A percentile compares a stretch with the other conserved stretches of the same genome.
phyloP scores from a whole-genome alignment of 2,113 vertebrate genomes.

The Manacus vitellinus region DNA sequence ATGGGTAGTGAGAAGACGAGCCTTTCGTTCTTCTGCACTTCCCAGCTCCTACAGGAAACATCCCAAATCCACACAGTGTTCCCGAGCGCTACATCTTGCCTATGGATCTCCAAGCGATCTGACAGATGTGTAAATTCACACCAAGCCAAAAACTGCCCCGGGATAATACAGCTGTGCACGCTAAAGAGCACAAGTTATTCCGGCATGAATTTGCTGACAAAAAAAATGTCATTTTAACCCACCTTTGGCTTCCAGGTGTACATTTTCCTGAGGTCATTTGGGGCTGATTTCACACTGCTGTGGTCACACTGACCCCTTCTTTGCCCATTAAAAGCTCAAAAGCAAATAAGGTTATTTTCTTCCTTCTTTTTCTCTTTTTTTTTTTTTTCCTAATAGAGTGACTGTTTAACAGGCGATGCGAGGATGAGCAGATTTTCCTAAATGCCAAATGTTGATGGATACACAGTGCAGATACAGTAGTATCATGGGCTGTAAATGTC shows the following conservation, averaged over 20 bases:
- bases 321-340: background rate
- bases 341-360: background rate
- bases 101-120: conserved; percentile 54
- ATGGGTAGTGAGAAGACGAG: background rate
- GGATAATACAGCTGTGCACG: conserved; percentile 64
- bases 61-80: conserved; percentile 52
- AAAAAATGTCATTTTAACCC: background rate
- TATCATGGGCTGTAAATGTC: conserved; percentile 68
- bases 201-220: background rate
- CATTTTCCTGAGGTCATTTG: background rate
- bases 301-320: background rate
- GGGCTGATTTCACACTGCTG: background rate
- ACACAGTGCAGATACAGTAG: conserved; percentile 33
- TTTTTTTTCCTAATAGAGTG: conserved; percentile 8
- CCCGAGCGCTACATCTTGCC: background rate
- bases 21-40: background rate
- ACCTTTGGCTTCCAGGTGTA: conserved; percentile 45
- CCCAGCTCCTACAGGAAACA: conserved; percentile 55
- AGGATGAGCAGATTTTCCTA: conserved; percentile 66
- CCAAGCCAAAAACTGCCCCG: conserved; percentile 53
- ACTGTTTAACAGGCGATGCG: conserved; percentile 40
- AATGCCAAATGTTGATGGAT: conserved; percentile 69
- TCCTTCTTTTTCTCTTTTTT: fast-evolving
- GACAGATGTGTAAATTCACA: conserved; percentile 67
- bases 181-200: conserved; percentile 29